Evolutionary conservation across 2,113 vertebrate species (phyloP), one percentile per base, ranked within the genome.

Genomic region (Tautogolabrus adspersus): DNA sequence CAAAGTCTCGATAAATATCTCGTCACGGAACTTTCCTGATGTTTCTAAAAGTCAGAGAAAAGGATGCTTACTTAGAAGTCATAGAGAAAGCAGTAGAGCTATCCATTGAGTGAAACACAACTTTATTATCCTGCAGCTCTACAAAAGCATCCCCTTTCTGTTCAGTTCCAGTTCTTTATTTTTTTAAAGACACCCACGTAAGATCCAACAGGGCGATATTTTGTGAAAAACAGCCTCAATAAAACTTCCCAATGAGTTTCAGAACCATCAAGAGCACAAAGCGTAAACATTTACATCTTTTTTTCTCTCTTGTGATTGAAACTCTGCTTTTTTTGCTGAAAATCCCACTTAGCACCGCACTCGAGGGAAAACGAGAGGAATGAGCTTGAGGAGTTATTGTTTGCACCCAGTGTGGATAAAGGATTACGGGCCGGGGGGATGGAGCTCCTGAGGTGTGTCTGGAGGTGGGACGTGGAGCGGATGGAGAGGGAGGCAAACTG

Each of bases 281-380:
- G 76, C 71, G 85, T 77, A 59, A 70, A 80, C 62, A 77, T 75
- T 84, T 26, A 59, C 40, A 64, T 85, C 5, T 56, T 65, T 70
- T 82, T 22, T 64, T 86, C 5, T 56, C 62, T 72, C 81, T 18
- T 64, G 56, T 83, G 44, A 82, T 76, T 87, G 79, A 83, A 89
- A 85, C 54, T 38, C 66, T 68, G 76, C 77, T 66, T 84, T 86
- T 66, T 84, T 86, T 72, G 82, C 83, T 87, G 76, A 91, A 82
- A 81, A 74, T 78, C 74, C 51, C 61, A 47, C 49, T 73, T 37
- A 8, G 30, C 51, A 68, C 21, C 1, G 55, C 49, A 65, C 91
- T 88, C 77, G 1, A 8, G 88, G 91, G 92, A 93, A 93, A 93
- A 93, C 90, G 90, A 72, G 66, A 55, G 40, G 84, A 86, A 91